A percentile compares a stretch with the other conserved stretches of the same genome.
Conservation (phyloP, 1,140 invertebrate genomes). For the Parasteatoda tepidariorum region DNA sequence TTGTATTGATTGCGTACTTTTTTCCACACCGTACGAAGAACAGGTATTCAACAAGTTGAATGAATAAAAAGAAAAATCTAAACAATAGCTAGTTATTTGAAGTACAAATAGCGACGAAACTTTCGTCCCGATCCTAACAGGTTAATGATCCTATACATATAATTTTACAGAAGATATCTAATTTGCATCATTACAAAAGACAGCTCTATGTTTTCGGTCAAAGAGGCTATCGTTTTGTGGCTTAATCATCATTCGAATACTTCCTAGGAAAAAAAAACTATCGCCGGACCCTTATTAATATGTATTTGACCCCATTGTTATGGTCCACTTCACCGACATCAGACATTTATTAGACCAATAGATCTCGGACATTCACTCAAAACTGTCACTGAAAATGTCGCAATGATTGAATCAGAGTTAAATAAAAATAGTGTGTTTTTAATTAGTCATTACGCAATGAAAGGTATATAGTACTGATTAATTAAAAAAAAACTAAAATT, state of each 20-base stretch:
- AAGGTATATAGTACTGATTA: no score
- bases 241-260: background rate
- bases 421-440: no score
- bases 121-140: background rate
- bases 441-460: no score
- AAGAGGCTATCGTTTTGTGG: background rate
- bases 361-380: background rate
- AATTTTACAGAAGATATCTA: no score
- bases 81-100: background rate
- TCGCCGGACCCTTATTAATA: background rate
- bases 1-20: no score
- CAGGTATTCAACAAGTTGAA: no score
- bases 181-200: no score
- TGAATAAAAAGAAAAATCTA: background rate
- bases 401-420: no score
- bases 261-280: background rate
- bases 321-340: background rate
- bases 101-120: background rate
- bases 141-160: background rate
- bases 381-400: no score
- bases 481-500: no score
- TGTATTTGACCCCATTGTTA: background rate
- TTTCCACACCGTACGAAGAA: no score
- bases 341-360: background rate
- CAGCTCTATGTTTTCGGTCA: background rate